Conservation (phyloP, 2,113 vertebrate species). For the Pseudolaguvia tuberculata region DNA sequence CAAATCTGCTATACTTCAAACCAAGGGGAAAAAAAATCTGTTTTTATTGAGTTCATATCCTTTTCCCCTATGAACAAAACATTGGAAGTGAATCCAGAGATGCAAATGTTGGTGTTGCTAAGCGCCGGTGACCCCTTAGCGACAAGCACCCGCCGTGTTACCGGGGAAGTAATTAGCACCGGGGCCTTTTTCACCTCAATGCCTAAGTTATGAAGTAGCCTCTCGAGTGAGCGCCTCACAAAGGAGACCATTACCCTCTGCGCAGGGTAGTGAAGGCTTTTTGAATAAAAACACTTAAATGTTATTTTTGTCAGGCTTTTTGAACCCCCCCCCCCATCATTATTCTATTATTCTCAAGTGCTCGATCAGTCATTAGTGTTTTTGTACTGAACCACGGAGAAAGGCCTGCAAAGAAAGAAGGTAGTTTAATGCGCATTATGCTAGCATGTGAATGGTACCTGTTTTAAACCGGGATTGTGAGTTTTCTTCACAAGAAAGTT, state of each 20-base stretch:
- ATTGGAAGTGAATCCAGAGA: constrained; percentile 42
- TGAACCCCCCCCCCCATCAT: constrained; percentile 50
- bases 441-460: constrained; percentile 7
- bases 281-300: constrained; percentile 57
- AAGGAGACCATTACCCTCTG: constrained; percentile 55
- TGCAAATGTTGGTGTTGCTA: constrained; percentile 54
- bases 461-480: background rate
- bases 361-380: constrained; percentile 52
- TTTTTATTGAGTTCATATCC: background rate
- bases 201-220: constrained; percentile 54
- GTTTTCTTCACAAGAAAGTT: background rate
- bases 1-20: constrained; percentile 22
- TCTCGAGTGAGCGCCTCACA: constrained; percentile 52
- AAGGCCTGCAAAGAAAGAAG: constrained; percentile 23
- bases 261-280: constrained; percentile 48
- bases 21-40: constrained; percentile 15
- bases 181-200: constrained; percentile 54
- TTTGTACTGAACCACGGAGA: constrained; percentile 26
- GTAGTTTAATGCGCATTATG: constrained; percentile 25
- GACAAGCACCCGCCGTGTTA: constrained; percentile 50
- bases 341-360: constrained; percentile 58
- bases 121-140: constrained; percentile 55
- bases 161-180: constrained; percentile 53
- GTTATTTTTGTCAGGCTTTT: constrained; percentile 50
- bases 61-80: constrained; percentile 38